phyloP scores from a whole-genome alignment of 2,113 vertebrate genomes.

The Diglossa brunneiventris region DNA sequence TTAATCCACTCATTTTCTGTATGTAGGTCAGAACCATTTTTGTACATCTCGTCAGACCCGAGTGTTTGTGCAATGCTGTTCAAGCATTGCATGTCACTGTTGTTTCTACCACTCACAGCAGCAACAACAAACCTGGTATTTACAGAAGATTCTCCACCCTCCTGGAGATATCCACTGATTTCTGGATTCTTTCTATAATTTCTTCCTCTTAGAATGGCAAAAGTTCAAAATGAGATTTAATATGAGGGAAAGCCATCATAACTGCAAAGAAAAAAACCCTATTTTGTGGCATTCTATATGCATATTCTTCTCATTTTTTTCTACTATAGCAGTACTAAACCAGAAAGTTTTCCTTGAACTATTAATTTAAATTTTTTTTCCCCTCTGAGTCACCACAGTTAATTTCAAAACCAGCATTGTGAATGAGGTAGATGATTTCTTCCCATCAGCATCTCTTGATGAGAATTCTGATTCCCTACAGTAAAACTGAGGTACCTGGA shows the following conservation, averaged over 20 bases:
- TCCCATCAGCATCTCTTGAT: not conserved
- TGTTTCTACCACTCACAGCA: not conserved
- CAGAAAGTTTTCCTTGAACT: not conserved
- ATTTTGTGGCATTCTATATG: not conserved
- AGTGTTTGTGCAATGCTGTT: not conserved
- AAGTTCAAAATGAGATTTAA: not conserved
- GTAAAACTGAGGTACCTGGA: not conserved
- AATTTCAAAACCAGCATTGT: constrained; percentile 37
- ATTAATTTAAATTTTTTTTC: not conserved
- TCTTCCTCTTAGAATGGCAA: not conserved
- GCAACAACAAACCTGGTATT: not conserved
- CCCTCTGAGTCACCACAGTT: not conserved
- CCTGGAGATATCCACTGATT: not conserved
- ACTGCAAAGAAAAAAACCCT: not conserved
- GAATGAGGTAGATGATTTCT: not conserved
- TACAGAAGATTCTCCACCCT: not conserved
- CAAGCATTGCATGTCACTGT: not conserved
- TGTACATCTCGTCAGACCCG: not conserved
- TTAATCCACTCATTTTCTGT: not conserved
- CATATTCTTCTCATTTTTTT: not conserved
- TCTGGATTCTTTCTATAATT: not conserved
- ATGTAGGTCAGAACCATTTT: not conserved
- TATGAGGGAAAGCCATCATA: not conserved
- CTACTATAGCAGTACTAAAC: not conserved
- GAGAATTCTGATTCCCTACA: not conserved